These are phyloP conservation scores for Scylla paramamosain DNA, from an alignment of 1,140 invertebrate species.

Conservation along the genomic window DNA sequence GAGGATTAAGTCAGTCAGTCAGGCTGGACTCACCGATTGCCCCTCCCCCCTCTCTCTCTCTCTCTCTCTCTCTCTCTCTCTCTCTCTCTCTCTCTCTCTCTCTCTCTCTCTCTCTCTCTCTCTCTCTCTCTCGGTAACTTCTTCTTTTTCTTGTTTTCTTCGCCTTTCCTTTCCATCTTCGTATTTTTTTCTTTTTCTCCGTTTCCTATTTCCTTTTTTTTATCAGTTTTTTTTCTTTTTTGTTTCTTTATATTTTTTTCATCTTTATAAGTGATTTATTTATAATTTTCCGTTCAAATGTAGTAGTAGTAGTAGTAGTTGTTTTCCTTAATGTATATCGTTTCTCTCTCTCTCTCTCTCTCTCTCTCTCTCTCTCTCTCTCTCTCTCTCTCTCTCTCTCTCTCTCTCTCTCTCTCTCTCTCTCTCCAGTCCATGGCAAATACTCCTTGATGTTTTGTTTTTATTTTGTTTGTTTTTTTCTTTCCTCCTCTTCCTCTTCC, in stretches of 20 bases:
- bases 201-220: neutral
- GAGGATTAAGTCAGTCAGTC: no score
- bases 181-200: neutral
- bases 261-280: neutral
- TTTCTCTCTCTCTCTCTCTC: constrained; percentile 54
- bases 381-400: constrained; percentile 64
- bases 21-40: no score
- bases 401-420: constrained; percentile 68
- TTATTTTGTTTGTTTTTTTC: neutral
- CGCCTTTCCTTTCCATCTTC: neutral
- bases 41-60: constrained; percentile 32
- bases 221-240: neutral
- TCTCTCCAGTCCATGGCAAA: no score
- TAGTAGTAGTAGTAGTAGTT: no score
- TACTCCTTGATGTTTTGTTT: constrained; percentile 36
- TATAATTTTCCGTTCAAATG: neutral
- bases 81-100: constrained; percentile 39
- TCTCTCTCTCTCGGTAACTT: neutral
- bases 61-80: constrained; percentile 52
- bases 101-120: constrained; percentile 47
- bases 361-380: constrained; percentile 58
- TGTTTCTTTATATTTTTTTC: neutral
- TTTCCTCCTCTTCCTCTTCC: neutral
- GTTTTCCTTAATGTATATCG: neutral
- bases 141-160: neutral